These are phyloP conservation scores for Atrina japonica DNA, from an alignment of 2,888 invertebrate genomes.

Conservation along the genomic window DNA sequence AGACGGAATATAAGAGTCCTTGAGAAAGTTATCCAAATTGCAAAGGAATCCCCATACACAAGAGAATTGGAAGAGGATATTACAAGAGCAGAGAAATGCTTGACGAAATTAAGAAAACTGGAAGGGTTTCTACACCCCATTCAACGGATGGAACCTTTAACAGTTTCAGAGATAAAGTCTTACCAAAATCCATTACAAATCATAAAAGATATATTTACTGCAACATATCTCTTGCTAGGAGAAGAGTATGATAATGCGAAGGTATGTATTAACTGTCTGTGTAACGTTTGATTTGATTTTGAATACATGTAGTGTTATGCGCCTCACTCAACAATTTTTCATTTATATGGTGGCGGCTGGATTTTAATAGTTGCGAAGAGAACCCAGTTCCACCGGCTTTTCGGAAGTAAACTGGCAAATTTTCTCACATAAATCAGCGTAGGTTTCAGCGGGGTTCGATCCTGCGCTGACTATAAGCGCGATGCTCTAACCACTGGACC, in stretches of 20 bases:
- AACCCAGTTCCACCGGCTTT: no score
- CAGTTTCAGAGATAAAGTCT: slow-evolving; percentile 55
- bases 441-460: no score
- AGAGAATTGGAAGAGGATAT: slow-evolving; percentile 57
- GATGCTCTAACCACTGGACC: no score
- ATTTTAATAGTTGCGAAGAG: no score
- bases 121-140: slow-evolving; percentile 57
- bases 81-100: slow-evolving; percentile 50
- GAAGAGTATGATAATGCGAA: slow-evolving; percentile 47
- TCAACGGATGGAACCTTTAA: slow-evolving; percentile 50
- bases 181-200: slow-evolving; percentile 53
- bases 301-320: no score
- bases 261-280: no score
- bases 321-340: no score
- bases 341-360: no score
- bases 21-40: slow-evolving; percentile 48
- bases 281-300: no score
- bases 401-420: no score
- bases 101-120: slow-evolving; percentile 49
- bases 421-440: no score
- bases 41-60: slow-evolving; percentile 50
- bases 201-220: slow-evolving; percentile 55
- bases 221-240: slow-evolving; percentile 57
- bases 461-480: no score
- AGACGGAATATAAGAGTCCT: slow-evolving; percentile 49